Evolutionary conservation across 2,113 vertebrate species (phyloP).

Genomic region (Alligator mississippiensis): DNA sequence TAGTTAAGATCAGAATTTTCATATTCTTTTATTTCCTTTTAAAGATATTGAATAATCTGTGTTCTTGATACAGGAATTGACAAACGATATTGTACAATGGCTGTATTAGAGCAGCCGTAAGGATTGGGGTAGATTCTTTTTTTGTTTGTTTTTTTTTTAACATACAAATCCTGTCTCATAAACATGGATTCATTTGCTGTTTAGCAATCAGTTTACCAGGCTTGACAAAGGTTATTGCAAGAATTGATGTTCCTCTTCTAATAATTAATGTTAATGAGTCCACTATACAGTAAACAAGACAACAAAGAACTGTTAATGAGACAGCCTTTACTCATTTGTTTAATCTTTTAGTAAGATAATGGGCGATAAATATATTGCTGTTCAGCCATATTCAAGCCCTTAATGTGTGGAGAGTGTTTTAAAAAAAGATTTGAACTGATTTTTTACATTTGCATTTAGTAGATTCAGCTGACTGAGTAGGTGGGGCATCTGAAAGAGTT

Average conservation of each 20-base stretch:
- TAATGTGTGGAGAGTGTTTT: constrained; percentile 21
- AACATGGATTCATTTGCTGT: constrained; percentile 13
- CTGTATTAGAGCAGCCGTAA: neutral
- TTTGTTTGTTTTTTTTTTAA: neutral
- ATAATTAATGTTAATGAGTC: constrained; percentile 69
- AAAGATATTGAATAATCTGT: neutral
- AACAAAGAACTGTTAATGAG: constrained; percentile 71
- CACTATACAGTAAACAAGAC: constrained; percentile 59
- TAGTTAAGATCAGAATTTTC: constrained; percentile 14
- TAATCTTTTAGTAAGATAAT: constrained; percentile 66
- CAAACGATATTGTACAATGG: neutral
- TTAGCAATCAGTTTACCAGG: constrained; percentile 48
- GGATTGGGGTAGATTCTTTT: neutral
- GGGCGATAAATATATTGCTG: neutral
- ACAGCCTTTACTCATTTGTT: constrained; percentile 67
- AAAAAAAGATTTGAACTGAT: constrained; percentile 38
- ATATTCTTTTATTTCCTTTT: neutral
- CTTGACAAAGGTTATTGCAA: constrained; percentile 60
- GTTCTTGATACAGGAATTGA: constrained; percentile 4
- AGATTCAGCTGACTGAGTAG: constrained; percentile 43
- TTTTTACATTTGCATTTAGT: constrained; percentile 59
- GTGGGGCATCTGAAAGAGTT: constrained; percentile 57
- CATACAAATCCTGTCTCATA: neutral
- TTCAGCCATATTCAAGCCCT: constrained; percentile 55
- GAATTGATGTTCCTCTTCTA: constrained; percentile 54